Evolutionary conservation across 2,113 vertebrate genomes (phyloP).

Genomic region (Paracanthobrama guichenoti): DNA sequence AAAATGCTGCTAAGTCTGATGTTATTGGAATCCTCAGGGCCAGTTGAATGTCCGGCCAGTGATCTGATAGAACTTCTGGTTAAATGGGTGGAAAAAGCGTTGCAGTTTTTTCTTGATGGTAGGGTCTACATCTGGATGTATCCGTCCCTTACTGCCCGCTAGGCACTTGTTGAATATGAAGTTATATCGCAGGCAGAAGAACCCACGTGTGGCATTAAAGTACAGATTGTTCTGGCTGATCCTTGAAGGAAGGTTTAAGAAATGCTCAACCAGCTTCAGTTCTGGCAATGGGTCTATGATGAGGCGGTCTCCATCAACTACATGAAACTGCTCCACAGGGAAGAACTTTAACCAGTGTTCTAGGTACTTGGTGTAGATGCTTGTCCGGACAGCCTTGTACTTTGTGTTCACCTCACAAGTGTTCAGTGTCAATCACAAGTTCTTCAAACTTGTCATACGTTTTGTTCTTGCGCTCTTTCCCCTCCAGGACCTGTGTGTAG

Average conservation of each 20-base stretch:
- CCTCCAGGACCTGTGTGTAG: conserved; percentile 96
- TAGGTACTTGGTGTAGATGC: conserved; percentile 96
- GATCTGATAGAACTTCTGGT: conserved; percentile 98
- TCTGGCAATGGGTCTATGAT: conserved; percentile 92
- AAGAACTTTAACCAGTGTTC: conserved; percentile 96
- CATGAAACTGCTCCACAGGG: conserved; percentile 91
- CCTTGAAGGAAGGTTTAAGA: conserved; percentile 89
- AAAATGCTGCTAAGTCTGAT: background rate
- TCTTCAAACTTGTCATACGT: conserved; percentile 96
- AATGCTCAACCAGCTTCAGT: conserved; percentile 91
- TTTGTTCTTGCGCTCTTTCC: conserved; percentile 95
- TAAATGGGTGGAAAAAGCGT: conserved; percentile 95
- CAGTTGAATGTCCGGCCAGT: conserved; percentile 95
- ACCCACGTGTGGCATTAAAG: conserved; percentile 94
- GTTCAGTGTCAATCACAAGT: conserved; percentile 86
- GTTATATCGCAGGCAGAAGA: conserved; percentile 95
- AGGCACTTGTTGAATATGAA: conserved; percentile 98
- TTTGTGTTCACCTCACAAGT: conserved; percentile 96
- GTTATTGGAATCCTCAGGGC: conserved; percentile 73
- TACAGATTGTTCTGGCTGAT: conserved; percentile 96
- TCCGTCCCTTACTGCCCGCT: conserved; percentile 96
- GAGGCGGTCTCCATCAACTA: conserved; percentile 93
- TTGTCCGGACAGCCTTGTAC: conserved; percentile 94
- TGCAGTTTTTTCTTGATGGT: conserved; percentile 90
- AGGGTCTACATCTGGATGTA: conserved; percentile 89